Base-by-base conservation (phyloP, 2,113 vertebrate species). In the Neopipo cinnamomea region DNA sequence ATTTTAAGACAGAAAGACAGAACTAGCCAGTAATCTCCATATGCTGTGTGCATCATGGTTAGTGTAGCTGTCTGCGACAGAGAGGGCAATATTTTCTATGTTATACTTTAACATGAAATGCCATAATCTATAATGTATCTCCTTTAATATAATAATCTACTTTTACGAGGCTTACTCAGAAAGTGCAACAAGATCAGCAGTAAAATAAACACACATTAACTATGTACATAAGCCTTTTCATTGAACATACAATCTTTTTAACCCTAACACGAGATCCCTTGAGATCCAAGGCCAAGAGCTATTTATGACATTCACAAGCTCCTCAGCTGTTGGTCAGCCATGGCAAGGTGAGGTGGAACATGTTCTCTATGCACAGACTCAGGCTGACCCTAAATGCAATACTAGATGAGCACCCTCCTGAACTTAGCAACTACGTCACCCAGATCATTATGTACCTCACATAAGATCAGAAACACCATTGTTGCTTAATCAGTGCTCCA, bases 221-320 rank as follows among this genome's bases (percentile, higher is more conserved):
- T 93, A 94, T 93, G 83, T 95, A 94, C 86, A 96, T 78, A 91
- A 81, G 46, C 56, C 80, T 95, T 95, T 90, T 75, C 41, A 66
- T 35, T 72, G 62, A 89, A 87, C 67, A 66, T 46, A 95, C 61
- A 85, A 75, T 89, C 80, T 86, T 87, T 92, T 78, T 53, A 88
- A 87, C 77, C 61, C 58, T 66, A 78, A 78, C 70, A 75, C 49
- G 44, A 77, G 65, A 74, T 75, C 86, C 73, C 76, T 85, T 56
- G 93, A 91, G 83, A 49, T 52, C 23, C 68, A 86, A 68, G 88
- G 41, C 85, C 1, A 0, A 93, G 82, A 90, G 47, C 65, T 77
- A 42, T 44, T 81, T 52, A 50, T 0, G 2, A 67, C 77, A 74
- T 0, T 0, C 2, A 0, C 79, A 71, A 75, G 59, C 93, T 92